A percentile compares a stretch with the other conserved stretches of the same genome.
phyloP scores from a whole-genome alignment of 64 coral and sea anemone genomes.

The Trachythela sp. region DNA sequence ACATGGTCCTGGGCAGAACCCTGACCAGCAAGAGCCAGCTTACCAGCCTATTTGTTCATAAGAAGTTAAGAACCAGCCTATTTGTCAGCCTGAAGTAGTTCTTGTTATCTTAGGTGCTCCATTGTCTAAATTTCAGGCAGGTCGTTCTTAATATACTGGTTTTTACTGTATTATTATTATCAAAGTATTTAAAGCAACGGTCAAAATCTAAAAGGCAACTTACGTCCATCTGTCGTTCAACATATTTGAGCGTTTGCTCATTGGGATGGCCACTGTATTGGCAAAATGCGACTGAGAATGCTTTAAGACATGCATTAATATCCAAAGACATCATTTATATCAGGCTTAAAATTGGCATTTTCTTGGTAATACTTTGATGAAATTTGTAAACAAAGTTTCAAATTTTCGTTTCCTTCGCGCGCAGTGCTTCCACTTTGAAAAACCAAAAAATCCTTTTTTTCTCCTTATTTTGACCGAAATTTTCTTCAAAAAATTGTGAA shows the following conservation, averaged over 20 bases:
- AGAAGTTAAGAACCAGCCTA: no score
- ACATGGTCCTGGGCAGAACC: no score
- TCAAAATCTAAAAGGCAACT: conserved; percentile 30
- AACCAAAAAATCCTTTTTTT: no score
- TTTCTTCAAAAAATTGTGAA: no score
- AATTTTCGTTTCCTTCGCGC: no score
- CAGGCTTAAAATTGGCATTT: neutral
- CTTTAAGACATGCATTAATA: conserved; percentile 85
- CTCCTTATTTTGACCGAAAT: no score
- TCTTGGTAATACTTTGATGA: neutral
- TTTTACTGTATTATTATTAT: neutral
- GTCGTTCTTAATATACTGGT: neutral
- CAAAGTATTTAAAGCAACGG: neutral
- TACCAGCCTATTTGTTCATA: no score
- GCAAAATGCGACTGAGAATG: conserved; percentile 74
- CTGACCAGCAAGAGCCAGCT: no score
- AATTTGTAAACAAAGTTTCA: no score
- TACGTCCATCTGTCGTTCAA: conserved; percentile 95
- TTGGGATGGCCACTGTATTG: conserved; percentile 72
- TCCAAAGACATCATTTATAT: conserved; percentile 72
- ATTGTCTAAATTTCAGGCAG: neutral
- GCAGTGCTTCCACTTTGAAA: no score
- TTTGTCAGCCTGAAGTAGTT: no score
- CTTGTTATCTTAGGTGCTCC: no score
- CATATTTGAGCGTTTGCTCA: conserved; percentile 71